Conservation (phyloP, 2,113 vertebrate species). For the Boleophthalmus pectinirostris region DNA sequence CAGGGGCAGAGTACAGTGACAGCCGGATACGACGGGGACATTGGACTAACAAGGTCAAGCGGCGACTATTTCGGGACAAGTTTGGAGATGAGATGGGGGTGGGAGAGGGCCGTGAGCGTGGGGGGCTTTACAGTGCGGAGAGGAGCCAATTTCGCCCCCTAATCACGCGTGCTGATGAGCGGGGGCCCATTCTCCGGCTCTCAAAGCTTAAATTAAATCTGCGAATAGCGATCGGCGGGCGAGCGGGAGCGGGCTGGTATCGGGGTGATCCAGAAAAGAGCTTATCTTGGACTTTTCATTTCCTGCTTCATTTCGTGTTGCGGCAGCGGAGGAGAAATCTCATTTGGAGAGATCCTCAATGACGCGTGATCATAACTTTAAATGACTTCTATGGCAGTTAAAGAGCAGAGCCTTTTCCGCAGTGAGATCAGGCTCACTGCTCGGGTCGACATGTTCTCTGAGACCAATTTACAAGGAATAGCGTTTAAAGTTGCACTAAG, state of each 20-base stretch:
- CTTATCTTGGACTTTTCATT: conserved; percentile 76
- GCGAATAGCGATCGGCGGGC: conserved; percentile 42
- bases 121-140: not conserved
- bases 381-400: conserved; percentile 45
- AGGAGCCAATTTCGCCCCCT: conserved; percentile 15
- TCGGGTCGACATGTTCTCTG: conserved; percentile 13
- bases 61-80: conserved; percentile 58
- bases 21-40: not conserved
- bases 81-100: conserved; percentile 29
- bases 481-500: not conserved
- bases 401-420: conserved; percentile 5
- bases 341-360: conserved; percentile 67
- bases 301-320: conserved; percentile 76
- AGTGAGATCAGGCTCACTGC: conserved; percentile 40
- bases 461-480: not conserved
- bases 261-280: conserved; percentile 36
- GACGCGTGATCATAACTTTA: conserved; percentile 64
- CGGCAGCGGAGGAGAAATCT: conserved; percentile 59
- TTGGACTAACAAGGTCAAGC: conserved; percentile 59
- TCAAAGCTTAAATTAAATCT: conserved; percentile 37
- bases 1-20: not conserved
- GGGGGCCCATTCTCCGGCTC: conserved; percentile 1
- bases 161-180: conserved; percentile 2
- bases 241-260: conserved; percentile 28
- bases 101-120: not conserved